A percentile compares a stretch with the other conserved stretches of the same genome.
Conservation (phyloP, 2,797 vertebrate species). For the Chaunax sp. region DNA sequence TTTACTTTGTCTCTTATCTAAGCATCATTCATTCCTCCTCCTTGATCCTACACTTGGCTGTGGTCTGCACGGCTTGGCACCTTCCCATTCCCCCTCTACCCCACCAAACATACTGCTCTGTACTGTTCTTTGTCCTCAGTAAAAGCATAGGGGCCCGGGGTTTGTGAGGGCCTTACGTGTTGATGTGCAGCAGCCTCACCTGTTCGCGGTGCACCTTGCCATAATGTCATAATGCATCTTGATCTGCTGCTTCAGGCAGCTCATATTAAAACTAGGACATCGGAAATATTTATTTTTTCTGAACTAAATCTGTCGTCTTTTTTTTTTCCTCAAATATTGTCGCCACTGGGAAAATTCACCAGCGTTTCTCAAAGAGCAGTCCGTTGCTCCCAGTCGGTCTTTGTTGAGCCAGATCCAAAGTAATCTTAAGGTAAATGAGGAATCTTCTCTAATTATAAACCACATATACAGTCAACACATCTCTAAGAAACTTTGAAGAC, state of each 20-base stretch:
- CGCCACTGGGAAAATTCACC: no score
- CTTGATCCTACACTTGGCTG: constrained; percentile 82
- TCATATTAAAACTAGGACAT: not conserved
- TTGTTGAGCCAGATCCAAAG: no score
- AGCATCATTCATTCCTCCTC: constrained; percentile 84
- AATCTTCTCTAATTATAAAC: no score
- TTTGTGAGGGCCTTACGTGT: constrained; percentile 49
- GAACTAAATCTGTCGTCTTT: no score
- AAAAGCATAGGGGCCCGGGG: constrained; percentile 38
- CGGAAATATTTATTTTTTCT: no score
- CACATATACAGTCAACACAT: not conserved
- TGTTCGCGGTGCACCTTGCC: constrained; percentile 57
- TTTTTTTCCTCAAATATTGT: no score
- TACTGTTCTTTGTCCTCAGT: constrained; percentile 75
- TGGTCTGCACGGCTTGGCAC: constrained; percentile 75
- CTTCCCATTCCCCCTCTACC: constrained; percentile 65
- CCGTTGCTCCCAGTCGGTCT: no score
- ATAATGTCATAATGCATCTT: constrained; percentile 4
- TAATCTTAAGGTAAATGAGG: no score
- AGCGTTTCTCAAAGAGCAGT: no score
- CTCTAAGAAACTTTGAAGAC: not conserved
- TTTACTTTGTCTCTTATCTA: constrained; percentile 84
- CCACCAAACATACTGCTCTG: constrained; percentile 64
- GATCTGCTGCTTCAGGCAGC: not conserved
- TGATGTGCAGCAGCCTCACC: constrained; percentile 60